Evolutionary conservation across 2,888 invertebrate genomes (phyloP).

Genomic region (Lamellibrachia columna): DNA sequence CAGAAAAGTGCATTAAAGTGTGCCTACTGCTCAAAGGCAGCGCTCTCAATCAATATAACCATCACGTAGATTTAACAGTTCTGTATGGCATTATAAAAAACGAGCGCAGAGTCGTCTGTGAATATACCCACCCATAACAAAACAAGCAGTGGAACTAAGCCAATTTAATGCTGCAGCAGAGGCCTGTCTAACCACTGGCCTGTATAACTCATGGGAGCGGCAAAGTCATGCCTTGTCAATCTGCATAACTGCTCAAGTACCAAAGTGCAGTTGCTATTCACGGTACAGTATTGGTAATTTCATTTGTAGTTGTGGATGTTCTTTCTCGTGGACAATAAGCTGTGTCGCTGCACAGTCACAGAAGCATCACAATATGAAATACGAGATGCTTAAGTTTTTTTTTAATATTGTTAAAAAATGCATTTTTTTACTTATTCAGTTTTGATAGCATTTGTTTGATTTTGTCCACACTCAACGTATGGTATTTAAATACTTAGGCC

Average conservation of each 20-base stretch:
- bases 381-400: not conserved
- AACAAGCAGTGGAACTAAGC: not conserved
- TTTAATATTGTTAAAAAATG: not conserved
- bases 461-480: no score
- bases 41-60: not conserved
- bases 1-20: slow-evolving; percentile 13
- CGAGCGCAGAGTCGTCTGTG: not conserved
- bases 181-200: not conserved
- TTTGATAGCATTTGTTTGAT: no score
- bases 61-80: not conserved
- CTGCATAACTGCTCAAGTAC: not conserved
- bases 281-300: not conserved
- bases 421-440: no score
- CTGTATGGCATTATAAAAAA: not conserved
- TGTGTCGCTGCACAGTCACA: not conserved
- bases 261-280: not conserved
- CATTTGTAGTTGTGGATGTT: not conserved
- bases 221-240: not conserved
- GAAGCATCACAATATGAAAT: not conserved
- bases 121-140: not conserved
- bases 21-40: not conserved
- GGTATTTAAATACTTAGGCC: no score
- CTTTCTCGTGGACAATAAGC: not conserved
- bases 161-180: not conserved
- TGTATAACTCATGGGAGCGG: not conserved